phyloP scores from a whole-genome alignment of 2,888 invertebrate species.

The Conops quadrifasciatus region DNA sequence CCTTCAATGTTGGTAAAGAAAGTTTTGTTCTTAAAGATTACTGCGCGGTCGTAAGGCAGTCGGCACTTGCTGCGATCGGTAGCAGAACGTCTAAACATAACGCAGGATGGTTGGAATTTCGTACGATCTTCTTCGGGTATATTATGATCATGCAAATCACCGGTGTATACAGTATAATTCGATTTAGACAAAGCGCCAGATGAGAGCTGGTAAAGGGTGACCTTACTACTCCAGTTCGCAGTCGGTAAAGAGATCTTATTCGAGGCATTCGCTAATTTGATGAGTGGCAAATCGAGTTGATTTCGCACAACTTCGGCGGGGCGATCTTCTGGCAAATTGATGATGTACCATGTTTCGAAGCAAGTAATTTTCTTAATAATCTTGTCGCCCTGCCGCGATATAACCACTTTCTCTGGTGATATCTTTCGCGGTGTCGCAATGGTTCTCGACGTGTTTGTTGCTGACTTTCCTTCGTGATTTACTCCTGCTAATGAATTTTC shows the following conservation, averaged over 20 bases:
- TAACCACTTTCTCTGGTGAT: slow-evolving; percentile 59
- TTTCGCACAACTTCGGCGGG: slow-evolving; percentile 51
- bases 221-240: slow-evolving; percentile 60
- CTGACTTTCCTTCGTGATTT: slow-evolving; percentile 39
- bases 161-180: slow-evolving; percentile 56
- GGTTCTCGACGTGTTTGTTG: slow-evolving; percentile 33
- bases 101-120: slow-evolving; percentile 63
- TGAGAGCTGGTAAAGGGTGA: slow-evolving; percentile 60
- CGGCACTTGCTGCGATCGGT: slow-evolving; percentile 52
- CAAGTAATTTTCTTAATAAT: slow-evolving; percentile 65
- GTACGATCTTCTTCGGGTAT: slow-evolving; percentile 60
- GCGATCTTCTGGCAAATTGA: slow-evolving; percentile 54
- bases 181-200: slow-evolving; percentile 51
- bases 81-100: slow-evolving; percentile 61
- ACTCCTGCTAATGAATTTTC: slow-evolving; percentile 45
- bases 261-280: slow-evolving; percentile 59
- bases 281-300: slow-evolving; percentile 58
- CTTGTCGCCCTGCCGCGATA: slow-evolving; percentile 60
- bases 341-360: slow-evolving; percentile 65
- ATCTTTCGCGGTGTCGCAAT: slow-evolving; percentile 42
- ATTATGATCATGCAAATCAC: slow-evolving; percentile 59
- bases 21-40: slow-evolving; percentile 64
- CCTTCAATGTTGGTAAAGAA: slow-evolving; percentile 65
- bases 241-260: slow-evolving; percentile 57
- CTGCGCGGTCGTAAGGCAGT: slow-evolving; percentile 64